A percentile compares a stretch with the other conserved stretches of the same genome.
Conservation (phyloP, 1,140 invertebrate species). For the Aphis gossypii region DNA sequence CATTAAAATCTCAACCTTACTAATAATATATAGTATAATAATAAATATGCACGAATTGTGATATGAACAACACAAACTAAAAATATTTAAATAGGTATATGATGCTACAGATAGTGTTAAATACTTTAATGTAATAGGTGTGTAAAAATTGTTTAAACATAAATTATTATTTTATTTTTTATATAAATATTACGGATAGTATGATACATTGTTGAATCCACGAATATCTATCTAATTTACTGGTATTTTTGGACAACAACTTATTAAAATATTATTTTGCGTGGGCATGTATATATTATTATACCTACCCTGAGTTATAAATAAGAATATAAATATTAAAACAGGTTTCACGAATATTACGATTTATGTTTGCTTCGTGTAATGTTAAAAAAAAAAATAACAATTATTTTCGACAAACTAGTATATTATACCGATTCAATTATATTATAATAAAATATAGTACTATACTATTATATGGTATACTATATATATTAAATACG, state of each 20-base stretch:
- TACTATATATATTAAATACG: neutral
- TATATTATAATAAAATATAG: neutral
- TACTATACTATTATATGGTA: neutral
- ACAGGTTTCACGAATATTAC: neutral
- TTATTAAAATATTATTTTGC: neutral
- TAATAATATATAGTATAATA: no score
- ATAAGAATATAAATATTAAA: neutral
- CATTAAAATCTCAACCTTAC: no score
- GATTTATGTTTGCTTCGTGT: neutral
- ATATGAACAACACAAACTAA: neutral
- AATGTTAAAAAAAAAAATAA: neutral
- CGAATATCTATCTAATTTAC: neutral
- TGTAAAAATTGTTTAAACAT: neutral
- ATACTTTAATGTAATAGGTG: neutral
- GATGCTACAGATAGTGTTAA: neutral
- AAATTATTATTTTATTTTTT: neutral
- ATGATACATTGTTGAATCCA: neutral
- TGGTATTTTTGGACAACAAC: neutral
- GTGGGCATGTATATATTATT: neutral
- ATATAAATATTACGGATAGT: neutral
- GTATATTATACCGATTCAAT: neutral
- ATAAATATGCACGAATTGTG: no score
- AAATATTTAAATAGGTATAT: neutral
- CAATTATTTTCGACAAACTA: neutral
- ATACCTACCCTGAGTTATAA: neutral